phyloP scores from a whole-genome alignment of 2,797 vertebrate genomes.

The Linurgus olivaceus region DNA sequence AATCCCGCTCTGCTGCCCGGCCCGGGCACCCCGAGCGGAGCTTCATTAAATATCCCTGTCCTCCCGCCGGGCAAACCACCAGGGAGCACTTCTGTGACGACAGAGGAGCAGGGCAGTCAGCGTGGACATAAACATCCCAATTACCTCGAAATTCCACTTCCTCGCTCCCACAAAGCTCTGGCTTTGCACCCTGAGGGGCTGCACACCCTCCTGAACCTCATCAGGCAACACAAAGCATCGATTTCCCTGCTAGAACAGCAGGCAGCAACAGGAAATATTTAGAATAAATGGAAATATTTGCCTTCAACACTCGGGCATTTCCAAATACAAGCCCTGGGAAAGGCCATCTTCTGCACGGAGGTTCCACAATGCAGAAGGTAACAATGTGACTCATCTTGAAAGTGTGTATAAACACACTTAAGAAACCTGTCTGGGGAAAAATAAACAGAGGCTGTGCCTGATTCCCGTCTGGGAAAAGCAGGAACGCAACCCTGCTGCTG shows the following conservation, averaged over 20 bases:
- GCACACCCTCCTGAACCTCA: not conserved
- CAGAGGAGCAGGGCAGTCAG: not conserved
- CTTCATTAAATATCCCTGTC: not conserved
- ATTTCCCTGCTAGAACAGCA: not conserved
- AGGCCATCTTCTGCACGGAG: not conserved
- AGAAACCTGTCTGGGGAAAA: not conserved
- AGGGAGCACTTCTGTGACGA: not conserved
- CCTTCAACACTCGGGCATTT: not conserved
- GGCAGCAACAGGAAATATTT: not conserved
- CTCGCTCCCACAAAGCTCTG: not conserved
- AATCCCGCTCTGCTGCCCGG: too few relatives aligned
- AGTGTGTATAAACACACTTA: not conserved
- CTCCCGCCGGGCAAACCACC: not conserved
- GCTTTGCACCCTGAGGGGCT: not conserved
- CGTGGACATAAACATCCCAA: not conserved
- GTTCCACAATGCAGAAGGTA: not conserved
- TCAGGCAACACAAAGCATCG: not conserved
- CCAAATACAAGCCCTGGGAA: not conserved
- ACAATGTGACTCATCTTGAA: not conserved
- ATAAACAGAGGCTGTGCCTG: not conserved
- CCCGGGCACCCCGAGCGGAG: too few relatives aligned
- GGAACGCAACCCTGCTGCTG: fast-evolving
- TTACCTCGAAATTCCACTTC: not conserved
- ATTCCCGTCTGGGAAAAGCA: not conserved
- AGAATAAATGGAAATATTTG: not conserved